Conservation (phyloP, 2,888 invertebrate species). For the Dasysyrphus albostriatus region DNA sequence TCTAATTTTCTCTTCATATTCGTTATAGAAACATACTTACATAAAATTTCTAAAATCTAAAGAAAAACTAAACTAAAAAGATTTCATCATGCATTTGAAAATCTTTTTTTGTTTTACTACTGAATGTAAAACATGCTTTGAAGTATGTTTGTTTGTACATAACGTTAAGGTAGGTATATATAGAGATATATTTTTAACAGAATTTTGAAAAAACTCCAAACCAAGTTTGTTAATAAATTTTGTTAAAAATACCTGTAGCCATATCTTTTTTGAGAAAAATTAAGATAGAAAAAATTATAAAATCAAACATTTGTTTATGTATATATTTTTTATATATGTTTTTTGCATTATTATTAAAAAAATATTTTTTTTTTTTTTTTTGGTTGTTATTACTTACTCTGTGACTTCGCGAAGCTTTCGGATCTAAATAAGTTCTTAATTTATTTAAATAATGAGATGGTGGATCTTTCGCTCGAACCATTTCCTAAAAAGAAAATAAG, state of each 20-base stretch:
- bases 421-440: slow-evolving; percentile 97
- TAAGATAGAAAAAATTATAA: slow-evolving; percentile 49
- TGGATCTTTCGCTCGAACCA: slow-evolving; percentile 99
- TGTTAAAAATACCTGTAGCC: slow-evolving; percentile 75
- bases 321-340: not conserved
- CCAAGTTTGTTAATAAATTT: slow-evolving; percentile 53
- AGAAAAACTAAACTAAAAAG: slow-evolving; percentile 1
- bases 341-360: slow-evolving; percentile 3
- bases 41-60: not conserved
- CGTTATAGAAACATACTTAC: not conserved
- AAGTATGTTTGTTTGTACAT: slow-evolving; percentile 26
- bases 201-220: slow-evolving; percentile 58
- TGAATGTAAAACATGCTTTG: slow-evolving; percentile 27
- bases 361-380: slow-evolving; percentile 27
- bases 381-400: slow-evolving; percentile 87
- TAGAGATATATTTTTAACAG: slow-evolving; percentile 16
- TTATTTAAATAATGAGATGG: slow-evolving; percentile 98
- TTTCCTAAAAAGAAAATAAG: slow-evolving; percentile 88
- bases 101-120: not conserved
- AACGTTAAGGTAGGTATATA: not conserved
- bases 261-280: slow-evolving; percentile 64
- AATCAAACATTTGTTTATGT: slow-evolving; percentile 29
- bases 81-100: slow-evolving; percentile 21
- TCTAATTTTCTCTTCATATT: not conserved
- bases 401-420: slow-evolving; percentile 97